Evolutionary conservation across 2,113 vertebrate genomes (phyloP).

Genomic region (Coptodon rendalli): DNA sequence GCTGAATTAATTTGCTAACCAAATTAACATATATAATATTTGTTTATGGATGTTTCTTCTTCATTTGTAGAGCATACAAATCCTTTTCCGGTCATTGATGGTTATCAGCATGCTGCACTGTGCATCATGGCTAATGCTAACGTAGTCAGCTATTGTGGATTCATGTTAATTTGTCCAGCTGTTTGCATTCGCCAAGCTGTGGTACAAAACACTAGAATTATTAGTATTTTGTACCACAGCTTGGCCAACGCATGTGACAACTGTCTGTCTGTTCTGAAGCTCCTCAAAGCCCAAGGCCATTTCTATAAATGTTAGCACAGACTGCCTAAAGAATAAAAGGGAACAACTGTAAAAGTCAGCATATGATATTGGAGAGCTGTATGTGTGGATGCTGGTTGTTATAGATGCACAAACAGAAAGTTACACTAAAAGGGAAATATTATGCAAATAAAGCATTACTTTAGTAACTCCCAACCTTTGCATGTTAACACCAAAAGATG

Average conservation of each 20-base stretch:
- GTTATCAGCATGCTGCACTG: not conserved
- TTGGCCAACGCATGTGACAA: not conserved
- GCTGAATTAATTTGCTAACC: not conserved
- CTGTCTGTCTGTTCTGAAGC: not conserved
- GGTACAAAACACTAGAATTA: not conserved
- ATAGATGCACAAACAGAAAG: not conserved
- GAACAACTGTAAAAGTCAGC: not conserved
- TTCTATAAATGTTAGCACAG: not conserved
- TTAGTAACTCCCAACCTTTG: not conserved
- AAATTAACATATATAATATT: not conserved
- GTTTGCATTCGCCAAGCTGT: not conserved
- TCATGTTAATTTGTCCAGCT: not conserved
- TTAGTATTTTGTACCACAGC: not conserved
- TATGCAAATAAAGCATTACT: not conserved
- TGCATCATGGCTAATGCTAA: not conserved
- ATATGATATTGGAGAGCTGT: not conserved
- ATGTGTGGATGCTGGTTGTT: rapidly evolving
- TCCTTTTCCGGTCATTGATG: not conserved
- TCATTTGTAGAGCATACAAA: not conserved
- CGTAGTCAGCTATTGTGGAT: not conserved
- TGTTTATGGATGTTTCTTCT: not conserved
- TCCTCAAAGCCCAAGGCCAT: not conserved
- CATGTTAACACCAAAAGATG: not conserved
- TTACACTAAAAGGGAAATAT: not conserved
- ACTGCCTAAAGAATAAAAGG: not conserved